A percentile compares a stretch with the other conserved stretches of the same genome.
phyloP scores from a whole-genome alignment of 2,888 invertebrate species.

The Pseudococcus viburni region DNA sequence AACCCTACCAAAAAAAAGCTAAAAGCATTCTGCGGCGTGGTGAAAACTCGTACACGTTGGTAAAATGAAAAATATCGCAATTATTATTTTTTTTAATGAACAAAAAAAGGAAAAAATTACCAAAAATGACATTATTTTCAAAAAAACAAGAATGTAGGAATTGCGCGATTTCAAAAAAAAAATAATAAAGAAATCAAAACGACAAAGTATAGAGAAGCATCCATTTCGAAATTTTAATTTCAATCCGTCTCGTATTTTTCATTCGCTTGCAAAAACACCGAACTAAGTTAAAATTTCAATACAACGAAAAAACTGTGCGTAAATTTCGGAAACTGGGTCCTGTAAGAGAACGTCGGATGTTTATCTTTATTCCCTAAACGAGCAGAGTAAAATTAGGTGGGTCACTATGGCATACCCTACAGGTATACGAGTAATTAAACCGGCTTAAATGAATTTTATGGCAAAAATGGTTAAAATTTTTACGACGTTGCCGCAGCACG shows the following conservation, averaged over 20 bases:
- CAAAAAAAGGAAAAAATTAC: not conserved
- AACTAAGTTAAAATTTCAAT: not conserved
- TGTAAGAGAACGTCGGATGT: not conserved
- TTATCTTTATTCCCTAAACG: not conserved
- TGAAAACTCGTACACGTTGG: not conserved
- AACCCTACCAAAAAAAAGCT: too few relatives aligned
- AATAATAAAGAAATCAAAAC: not conserved
- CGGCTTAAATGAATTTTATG: constrained; percentile 14
- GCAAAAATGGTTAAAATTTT: not conserved
- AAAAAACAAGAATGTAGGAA: not conserved
- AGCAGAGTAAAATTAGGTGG: not conserved
- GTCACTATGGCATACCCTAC: not conserved
- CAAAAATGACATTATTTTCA: not conserved
- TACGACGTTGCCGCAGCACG: not conserved
- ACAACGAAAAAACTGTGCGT: not conserved
- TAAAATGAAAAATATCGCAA: not conserved
- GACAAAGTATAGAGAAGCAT: not conserved
- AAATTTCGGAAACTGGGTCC: not conserved
- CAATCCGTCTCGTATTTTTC: not conserved
- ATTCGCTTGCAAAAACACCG: not conserved
- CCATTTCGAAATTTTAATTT: not conserved
- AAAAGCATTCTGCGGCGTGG: too few relatives aligned
- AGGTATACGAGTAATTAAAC: constrained; percentile 33
- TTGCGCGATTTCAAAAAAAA: not conserved
- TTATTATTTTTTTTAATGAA: not conserved